Evolutionary conservation across 2,888 invertebrate species (phyloP).

Genomic region (Pseudococcus longispinus): DNA sequence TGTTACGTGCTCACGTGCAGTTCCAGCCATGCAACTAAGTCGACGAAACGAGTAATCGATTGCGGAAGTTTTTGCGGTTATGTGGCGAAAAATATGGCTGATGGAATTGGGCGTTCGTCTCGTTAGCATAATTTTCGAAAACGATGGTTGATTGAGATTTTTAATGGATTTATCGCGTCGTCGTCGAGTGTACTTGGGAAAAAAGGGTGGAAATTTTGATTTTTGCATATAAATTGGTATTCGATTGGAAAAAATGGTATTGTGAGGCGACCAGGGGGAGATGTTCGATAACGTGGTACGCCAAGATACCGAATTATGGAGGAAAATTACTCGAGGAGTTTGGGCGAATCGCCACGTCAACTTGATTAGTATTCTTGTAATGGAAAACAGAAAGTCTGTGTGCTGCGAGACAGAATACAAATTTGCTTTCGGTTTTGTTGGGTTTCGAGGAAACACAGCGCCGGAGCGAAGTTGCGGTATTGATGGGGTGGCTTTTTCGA

Average conservation of each 20-base stretch:
- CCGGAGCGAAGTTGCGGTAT: background rate
- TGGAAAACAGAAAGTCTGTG: background rate
- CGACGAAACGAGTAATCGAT: background rate
- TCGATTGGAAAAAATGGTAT: slow-evolving; percentile 2
- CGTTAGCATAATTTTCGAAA: background rate
- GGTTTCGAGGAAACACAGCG: background rate
- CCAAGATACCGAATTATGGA: background rate
- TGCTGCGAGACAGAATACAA: background rate
- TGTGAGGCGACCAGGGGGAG: background rate
- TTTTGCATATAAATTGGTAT: slow-evolving; percentile 23
- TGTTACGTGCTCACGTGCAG: background rate
- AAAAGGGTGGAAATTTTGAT: background rate
- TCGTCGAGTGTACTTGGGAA: background rate
- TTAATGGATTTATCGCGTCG: background rate
- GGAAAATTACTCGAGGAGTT: background rate
- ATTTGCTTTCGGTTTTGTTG: background rate
- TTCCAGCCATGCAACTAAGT: background rate
- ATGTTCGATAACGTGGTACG: background rate
- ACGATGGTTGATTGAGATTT: slow-evolving; percentile 8
- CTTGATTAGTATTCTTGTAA: slow-evolving; percentile 12
- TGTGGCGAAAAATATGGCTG: background rate
- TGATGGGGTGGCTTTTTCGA: background rate
- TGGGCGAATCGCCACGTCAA: background rate
- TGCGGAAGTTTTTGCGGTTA: background rate
- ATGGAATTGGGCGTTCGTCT: background rate